Conservation (phyloP, 2,113 vertebrate species). For the Eidolon helvum region DNA sequence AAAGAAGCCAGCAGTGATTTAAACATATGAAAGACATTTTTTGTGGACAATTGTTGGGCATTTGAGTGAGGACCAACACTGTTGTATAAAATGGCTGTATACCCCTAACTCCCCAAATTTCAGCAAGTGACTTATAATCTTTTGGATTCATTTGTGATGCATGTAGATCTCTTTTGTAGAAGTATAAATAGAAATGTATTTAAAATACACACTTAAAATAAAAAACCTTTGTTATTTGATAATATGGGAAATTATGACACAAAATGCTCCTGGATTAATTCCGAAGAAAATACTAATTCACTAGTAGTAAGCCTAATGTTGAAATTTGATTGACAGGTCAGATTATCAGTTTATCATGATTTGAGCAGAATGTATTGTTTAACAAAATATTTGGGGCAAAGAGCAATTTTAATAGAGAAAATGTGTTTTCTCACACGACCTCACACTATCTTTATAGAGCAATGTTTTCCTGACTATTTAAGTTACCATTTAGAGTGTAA, state of each 20-base stretch:
- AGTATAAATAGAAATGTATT: neutral
- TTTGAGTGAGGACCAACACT: neutral
- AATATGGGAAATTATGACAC: neutral
- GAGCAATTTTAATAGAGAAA: neutral
- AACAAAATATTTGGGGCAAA: neutral
- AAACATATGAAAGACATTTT: neutral
- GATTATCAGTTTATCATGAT: neutral
- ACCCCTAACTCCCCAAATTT: neutral
- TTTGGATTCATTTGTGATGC: neutral
- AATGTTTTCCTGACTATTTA: neutral
- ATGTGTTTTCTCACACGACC: neutral
- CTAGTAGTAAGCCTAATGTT: neutral
- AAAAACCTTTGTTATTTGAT: constrained; percentile 15
- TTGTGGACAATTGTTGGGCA: neutral
- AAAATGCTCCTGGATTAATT: neutral
- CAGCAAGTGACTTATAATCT: neutral
- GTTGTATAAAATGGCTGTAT: neutral
- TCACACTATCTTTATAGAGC: neutral
- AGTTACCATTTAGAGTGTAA: neutral
- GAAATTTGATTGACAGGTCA: neutral
- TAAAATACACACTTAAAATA: neutral
- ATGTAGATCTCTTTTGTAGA: neutral
- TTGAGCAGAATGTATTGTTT: neutral
- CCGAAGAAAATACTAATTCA: neutral
- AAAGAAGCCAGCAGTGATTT: neutral